A percentile compares a stretch with the other conserved stretches of the same genome.
phyloP scores from a whole-genome alignment of 1,140 invertebrate genomes.

The Leptonema lineaticorne region DNA sequence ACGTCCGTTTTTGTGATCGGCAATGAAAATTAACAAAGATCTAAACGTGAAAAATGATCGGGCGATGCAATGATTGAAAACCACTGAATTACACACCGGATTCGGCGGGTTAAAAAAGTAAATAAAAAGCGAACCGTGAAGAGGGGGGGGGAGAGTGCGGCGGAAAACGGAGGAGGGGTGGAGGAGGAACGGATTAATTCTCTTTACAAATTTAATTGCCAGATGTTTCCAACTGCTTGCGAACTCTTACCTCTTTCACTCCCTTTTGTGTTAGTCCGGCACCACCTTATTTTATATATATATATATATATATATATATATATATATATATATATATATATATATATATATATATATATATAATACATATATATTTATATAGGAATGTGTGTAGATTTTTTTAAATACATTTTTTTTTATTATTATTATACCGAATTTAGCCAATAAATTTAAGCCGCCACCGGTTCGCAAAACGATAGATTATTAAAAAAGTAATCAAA shows the following conservation, averaged over 20 bases:
- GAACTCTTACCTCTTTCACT: constrained; percentile 21
- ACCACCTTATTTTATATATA: constrained; percentile 19
- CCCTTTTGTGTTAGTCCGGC: not conserved
- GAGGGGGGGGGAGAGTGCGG: too few relatives aligned
- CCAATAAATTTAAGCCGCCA: constrained; percentile 13
- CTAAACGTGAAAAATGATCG: constrained; percentile 11
- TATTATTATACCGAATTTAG: constrained; percentile 14
- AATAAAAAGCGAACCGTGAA: constrained; percentile 41
- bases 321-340: not conserved
- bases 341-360: too few relatives aligned
- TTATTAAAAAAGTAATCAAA: constrained; percentile 19
- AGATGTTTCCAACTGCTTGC: constrained; percentile 41
- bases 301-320: not conserved
- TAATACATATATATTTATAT: too few relatives aligned
- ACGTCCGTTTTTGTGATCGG: not conserved
- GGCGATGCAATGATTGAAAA: constrained; percentile 23
- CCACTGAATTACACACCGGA: constrained; percentile 21
- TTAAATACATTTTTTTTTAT: too few relatives aligned
- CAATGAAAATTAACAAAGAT: not conserved
- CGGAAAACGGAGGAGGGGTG: too few relatives aligned
- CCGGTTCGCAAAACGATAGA: constrained; percentile 14
- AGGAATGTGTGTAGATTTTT: too few relatives aligned
- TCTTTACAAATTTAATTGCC: constrained; percentile 42
- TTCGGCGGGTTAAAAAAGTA: constrained; percentile 33
- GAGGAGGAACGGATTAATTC: constrained; percentile 42